These are phyloP conservation scores for Araneus ventricosus DNA, from an alignment of 1,140 invertebrate genomes.

Conservation along the genomic window DNA sequence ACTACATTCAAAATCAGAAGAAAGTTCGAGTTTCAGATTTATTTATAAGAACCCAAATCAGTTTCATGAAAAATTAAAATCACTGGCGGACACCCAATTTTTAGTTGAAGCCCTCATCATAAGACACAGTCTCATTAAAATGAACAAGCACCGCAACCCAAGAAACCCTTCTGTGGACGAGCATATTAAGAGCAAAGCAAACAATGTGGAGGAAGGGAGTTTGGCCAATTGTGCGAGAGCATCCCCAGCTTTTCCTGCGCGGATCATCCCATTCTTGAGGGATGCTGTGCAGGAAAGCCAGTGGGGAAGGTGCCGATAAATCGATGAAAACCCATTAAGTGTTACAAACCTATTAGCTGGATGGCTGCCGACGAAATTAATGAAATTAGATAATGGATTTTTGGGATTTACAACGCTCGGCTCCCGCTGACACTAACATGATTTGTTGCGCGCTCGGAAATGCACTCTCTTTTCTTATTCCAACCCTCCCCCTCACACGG, in stretches of 20 bases:
- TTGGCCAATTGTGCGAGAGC: too few species aligned
- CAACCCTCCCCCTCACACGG: neutral
- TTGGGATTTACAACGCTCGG: constrained; percentile 68
- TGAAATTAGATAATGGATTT: constrained; percentile 76
- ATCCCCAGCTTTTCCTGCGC: constrained; percentile 1
- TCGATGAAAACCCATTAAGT: constrained; percentile 75
- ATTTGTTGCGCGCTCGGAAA: constrained; percentile 70
- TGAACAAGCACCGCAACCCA: too few species aligned
- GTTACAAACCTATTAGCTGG: constrained; percentile 75
- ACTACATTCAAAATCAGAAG: too few species aligned
- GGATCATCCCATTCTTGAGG: constrained; percentile 10
- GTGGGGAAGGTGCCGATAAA: constrained; percentile 70
- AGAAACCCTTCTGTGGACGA: too few species aligned
- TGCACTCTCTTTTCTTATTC: constrained; percentile 58
- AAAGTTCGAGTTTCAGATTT: too few species aligned
- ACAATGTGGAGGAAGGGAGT: too few species aligned
- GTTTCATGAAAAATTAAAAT: too few species aligned
- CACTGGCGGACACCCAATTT: too few species aligned
- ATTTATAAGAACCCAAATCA: too few species aligned
- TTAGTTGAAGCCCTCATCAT: too few species aligned
- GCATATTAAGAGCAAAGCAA: too few species aligned
- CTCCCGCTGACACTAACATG: constrained; percentile 70
- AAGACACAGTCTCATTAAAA: too few species aligned
- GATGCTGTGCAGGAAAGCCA: constrained; percentile 9
- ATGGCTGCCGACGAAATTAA: constrained; percentile 75